phyloP scores from a whole-genome alignment of 1,140 invertebrate genomes.

The Brachionus koreanus region DNA sequence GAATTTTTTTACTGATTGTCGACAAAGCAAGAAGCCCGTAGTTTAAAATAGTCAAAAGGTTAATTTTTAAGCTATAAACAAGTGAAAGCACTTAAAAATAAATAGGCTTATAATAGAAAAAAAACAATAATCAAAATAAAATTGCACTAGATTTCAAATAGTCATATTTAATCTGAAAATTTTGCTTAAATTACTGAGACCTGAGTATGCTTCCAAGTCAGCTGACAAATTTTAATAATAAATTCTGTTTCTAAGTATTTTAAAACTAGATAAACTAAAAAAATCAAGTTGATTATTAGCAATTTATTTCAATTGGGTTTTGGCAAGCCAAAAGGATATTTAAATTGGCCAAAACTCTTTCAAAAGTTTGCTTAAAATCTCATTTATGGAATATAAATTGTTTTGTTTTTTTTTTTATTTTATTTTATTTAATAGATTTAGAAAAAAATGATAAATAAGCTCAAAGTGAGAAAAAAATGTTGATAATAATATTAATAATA shows the following conservation, averaged over 20 bases:
- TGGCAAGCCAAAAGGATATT: neutral
- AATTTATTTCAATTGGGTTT: neutral
- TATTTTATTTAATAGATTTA: neutral
- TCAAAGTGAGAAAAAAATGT: neutral
- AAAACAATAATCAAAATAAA: neutral
- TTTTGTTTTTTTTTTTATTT: neutral
- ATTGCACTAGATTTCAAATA: neutral
- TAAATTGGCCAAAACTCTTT: neutral
- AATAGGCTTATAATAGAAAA: too few species aligned
- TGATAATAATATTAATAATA: neutral
- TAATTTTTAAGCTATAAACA: neutral
- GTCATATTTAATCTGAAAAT: too few species aligned
- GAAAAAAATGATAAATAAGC: slow-evolving; percentile 21
- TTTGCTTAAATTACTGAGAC: too few species aligned
- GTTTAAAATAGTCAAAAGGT: neutral
- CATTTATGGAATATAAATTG: neutral
- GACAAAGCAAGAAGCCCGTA: neutral
- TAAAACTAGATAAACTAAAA: neutral
- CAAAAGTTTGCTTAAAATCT: neutral
- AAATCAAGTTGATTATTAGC: neutral
- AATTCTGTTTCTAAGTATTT: neutral
- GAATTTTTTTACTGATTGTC: neutral
- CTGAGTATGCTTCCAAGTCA: neutral
- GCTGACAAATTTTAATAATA: neutral
- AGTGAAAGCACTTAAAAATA: neutral